phyloP scores from a whole-genome alignment of 2,113 vertebrate species.

The Microcebus murinus region DNA sequence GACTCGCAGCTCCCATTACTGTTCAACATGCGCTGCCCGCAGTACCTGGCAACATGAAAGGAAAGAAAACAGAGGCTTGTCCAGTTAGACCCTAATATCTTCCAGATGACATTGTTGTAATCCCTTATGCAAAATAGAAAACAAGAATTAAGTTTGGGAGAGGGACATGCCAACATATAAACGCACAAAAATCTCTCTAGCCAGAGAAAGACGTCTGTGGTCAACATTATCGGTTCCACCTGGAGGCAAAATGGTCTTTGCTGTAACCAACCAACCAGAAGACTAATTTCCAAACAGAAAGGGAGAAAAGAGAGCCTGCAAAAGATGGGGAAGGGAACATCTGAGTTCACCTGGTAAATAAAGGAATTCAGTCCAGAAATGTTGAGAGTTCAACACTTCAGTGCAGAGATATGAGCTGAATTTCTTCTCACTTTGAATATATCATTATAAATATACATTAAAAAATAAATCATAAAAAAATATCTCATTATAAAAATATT shows the following conservation, averaged over 20 bases:
- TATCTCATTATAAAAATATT: neutral
- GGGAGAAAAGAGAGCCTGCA: neutral
- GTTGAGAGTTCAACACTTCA: neutral
- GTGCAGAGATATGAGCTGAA: accelerated
- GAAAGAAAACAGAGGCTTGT: constrained; percentile 58
- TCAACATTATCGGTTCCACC: constrained; percentile 56
- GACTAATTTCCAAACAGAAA: constrained; percentile 8
- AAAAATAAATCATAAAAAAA: neutral
- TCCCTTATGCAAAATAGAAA: constrained; percentile 70
- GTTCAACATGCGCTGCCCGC: constrained; percentile 18
- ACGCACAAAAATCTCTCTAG: neutral
- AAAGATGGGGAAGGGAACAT: neutral
- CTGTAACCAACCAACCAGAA: constrained; percentile 23
- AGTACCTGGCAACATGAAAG: constrained; percentile 59
- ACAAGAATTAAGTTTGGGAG: constrained; percentile 55
- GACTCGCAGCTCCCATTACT: neutral
- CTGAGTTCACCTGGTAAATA: neutral
- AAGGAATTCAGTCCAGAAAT: neutral
- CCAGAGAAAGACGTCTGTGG: neutral
- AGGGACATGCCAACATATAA: constrained; percentile 25
- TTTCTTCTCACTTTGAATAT: neutral
- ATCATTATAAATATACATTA: too few relatives aligned
- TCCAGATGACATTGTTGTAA: constrained; percentile 13
- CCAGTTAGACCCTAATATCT: constrained; percentile 54
- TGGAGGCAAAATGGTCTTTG: neutral